Base-by-base conservation (phyloP, 2,113 vertebrate species). In the Ciconia maguari region DNA sequence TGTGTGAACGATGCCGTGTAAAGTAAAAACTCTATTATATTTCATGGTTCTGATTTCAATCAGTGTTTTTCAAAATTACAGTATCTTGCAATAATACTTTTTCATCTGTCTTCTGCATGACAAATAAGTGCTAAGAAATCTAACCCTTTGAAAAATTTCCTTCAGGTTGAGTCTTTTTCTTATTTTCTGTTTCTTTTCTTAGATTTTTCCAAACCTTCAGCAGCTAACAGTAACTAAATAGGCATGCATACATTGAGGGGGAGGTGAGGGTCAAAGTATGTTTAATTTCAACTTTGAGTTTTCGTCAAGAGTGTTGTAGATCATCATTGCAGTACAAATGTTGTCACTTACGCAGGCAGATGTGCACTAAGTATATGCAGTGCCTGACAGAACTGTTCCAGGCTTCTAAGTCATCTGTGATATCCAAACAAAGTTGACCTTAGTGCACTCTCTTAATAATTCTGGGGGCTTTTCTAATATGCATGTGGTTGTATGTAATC, bases 21-120 rank as follows among this genome's bases (percentile, higher is more conserved):
- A 96, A 94, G 57, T 69, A 62, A 92, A 94, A 94, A 25, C 46
- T 65, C 0, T 62, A 58, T 94, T 89, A 42, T 49, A 90, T 89
- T 90, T 95, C 88, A 94, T 83, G 95, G 77, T 93, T 94, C 87
- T 95, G 92, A 81, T 76, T 96, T 76, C 89, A 95, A 55, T 88
- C 78, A 61, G 42, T 76, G 32, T 42, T 85, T 94, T 85, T 84
- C 32, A 64, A 66, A 92, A 93, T 87, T 75, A 89, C 46, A 71
- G 66, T 87, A 25, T 93, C 90, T 82, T 90, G 49, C 41, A 89
- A 41, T 71, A 87, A 52, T 69, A 64, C 6, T 89, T 52, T 78
- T 86, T 92, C 49, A 51, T 87, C 81, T 89, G 58, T 92, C 86
- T 87, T 87, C 81, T 58, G 25, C 52, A 11, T 55, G 65, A 75